Evolutionary conservation across 2,888 invertebrate species (phyloP).

Genomic region (Marasmarcha lunaedactyla): DNA sequence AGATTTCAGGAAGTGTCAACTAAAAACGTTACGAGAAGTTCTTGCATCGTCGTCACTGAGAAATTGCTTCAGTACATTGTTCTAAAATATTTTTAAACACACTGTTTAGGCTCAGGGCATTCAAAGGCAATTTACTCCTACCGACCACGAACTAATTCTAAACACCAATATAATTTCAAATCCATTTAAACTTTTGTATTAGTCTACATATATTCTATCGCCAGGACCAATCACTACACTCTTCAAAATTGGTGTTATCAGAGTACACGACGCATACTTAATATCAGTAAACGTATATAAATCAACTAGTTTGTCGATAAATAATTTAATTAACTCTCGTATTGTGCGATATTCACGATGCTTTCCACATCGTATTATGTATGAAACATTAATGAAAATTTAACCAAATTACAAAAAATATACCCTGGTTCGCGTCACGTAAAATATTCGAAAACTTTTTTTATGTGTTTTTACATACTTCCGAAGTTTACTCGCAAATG

Average conservation of each 20-base stretch:
- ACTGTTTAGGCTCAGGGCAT: too few relatives aligned
- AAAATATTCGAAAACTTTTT: slow-evolving; percentile 44
- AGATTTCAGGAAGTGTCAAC: too few relatives aligned
- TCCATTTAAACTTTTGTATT: slow-evolving; percentile 25
- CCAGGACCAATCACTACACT: background rate
- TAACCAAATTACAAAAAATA: slow-evolving; percentile 36
- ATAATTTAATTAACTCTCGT: slow-evolving; percentile 7
- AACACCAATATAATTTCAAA: slow-evolving; percentile 41
- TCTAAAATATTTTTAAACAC: too few relatives aligned
- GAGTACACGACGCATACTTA: too few relatives aligned
- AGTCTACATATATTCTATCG: slow-evolving; percentile 23
- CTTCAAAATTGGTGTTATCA: slow-evolving; percentile 6
- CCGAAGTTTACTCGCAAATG: slow-evolving; percentile 18
- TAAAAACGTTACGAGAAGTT: too few relatives aligned
- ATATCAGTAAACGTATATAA: background rate
- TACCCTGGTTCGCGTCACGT: slow-evolving; percentile 43
- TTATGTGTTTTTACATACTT: slow-evolving; percentile 16
- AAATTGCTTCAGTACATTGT: too few relatives aligned
- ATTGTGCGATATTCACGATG: slow-evolving; percentile 10
- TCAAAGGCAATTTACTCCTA: slow-evolving; percentile 23
- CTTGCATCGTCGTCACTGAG: too few relatives aligned
- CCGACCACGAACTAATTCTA: slow-evolving; percentile 59
- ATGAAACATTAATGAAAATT: slow-evolving; percentile 19
- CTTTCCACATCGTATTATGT: slow-evolving; percentile 13
- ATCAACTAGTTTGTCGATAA: slow-evolving; percentile 1